Conservation (phyloP, 2,888 invertebrate species). For the Linnaemya tessellans region DNA sequence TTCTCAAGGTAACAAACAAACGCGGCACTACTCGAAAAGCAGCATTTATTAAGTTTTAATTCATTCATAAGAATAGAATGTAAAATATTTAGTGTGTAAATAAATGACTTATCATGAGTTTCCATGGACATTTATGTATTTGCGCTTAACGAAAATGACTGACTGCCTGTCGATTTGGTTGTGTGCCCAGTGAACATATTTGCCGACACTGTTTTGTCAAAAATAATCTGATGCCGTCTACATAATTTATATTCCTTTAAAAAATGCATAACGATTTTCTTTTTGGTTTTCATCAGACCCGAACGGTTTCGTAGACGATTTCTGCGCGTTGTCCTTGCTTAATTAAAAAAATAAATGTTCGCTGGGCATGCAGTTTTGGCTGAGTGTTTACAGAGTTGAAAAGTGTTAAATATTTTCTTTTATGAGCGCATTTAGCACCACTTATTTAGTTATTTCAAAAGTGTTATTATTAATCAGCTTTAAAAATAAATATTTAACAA, state of each 20-base stretch:
- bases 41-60: constrained; percentile 19
- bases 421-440: constrained; percentile 67
- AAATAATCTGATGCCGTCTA: no score
- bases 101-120: constrained; percentile 51
- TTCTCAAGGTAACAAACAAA: constrained; percentile 60
- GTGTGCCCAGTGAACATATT: neutral
- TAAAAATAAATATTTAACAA: constrained; percentile 51
- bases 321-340: no score
- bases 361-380: neutral
- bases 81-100: constrained; percentile 40
- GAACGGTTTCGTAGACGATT: no score
- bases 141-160: constrained; percentile 2
- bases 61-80: constrained; percentile 30
- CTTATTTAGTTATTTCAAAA: constrained; percentile 24
- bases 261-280: no score
- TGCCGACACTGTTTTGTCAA: no score
- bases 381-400: constrained; percentile 45
- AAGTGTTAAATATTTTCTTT: constrained; percentile 68
- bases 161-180: neutral
- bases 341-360: neutral
- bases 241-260: no score
- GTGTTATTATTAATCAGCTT: constrained; percentile 55
- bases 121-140: constrained; percentile 59
- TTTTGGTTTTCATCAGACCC: no score
- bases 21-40: constrained; percentile 14